Evolutionary conservation across 1,140 invertebrate species (phyloP).

Genomic region (Drosophila bocki): DNA sequence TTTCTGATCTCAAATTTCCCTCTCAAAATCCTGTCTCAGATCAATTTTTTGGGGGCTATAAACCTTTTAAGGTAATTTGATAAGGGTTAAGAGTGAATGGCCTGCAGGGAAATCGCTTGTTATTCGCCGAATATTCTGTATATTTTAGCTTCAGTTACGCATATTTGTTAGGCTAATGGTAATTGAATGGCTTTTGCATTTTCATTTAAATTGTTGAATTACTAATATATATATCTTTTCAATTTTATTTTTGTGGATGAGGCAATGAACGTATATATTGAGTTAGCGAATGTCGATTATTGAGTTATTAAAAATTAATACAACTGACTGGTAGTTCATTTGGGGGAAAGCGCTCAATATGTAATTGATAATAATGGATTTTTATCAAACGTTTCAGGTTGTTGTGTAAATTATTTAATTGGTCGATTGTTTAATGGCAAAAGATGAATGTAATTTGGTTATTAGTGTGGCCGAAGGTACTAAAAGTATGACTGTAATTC

Average conservation of each 20-base stretch:
- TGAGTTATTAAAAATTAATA: slow-evolving; percentile 17
- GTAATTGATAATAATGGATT: slow-evolving; percentile 13
- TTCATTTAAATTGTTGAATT: slow-evolving; percentile 18
- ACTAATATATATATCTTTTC: neutral
- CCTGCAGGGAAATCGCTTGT: neutral
- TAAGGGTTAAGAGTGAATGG: neutral
- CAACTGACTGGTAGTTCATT: slow-evolving; percentile 11
- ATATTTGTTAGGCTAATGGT: slow-evolving; percentile 20
- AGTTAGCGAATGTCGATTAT: slow-evolving; percentile 14
- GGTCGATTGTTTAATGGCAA: neutral
- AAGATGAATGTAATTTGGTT: neutral
- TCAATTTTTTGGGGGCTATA: neutral
- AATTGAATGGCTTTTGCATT: slow-evolving; percentile 28
- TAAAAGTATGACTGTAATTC: too few relatives aligned
- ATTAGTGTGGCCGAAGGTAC: neutral
- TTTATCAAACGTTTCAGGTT: neutral
- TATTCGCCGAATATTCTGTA: slow-evolving; percentile 1
- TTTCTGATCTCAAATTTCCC: slow-evolving; percentile 18
- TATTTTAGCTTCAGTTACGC: slow-evolving; percentile 10
- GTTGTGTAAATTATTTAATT: slow-evolving; percentile 8
- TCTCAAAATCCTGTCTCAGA: neutral
- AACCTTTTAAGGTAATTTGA: slow-evolving; percentile 16
- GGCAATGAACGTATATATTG: slow-evolving; percentile 5
- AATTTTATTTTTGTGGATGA: neutral
- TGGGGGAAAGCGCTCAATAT: slow-evolving; percentile 2